Evolutionary conservation across 2,888 invertebrate genomes (phyloP), one percentile per base, ranked within the genome.

Genomic region (Notodonta dromedarius): DNA sequence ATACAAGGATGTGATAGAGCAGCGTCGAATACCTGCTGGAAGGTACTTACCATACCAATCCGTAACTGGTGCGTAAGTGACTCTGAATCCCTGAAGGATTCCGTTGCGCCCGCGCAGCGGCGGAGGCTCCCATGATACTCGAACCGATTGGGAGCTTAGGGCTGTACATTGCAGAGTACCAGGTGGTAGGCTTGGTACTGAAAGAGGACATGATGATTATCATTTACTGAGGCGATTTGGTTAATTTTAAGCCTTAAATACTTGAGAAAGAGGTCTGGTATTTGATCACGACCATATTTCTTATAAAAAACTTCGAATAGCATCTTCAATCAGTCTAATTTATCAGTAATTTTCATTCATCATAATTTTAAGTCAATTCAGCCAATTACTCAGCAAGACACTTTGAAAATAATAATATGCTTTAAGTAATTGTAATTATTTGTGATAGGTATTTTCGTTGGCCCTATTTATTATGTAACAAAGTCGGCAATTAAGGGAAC

Each of bases 121-220:
- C 32, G 97, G 98, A 16, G 97, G 96, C 75, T 97, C 97, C 98
- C 98, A 98, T 63, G 96, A 96, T 73, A 98, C 96, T 81, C 97
- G 96, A 69, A 98, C 95, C 69, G 97, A 97, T 87, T 97, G 97
- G 35, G 97, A 97, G 78, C 96, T 96, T 62, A 97, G 89, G 32
- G 97, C 96, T 61, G 96, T 96, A 87, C 97, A 97, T 71, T 96
- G 96, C 32, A 97, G 95, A 76, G 96, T 96, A 78, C 97, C 97
- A 5, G 98, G 97, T 24, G 97, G 96, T 58, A 96, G 95, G 80
- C 97, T 97, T 60, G 98, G 98, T 14, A 98, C 97, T 97, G 88
- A 3, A 85, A 83, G 8, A 50, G 5, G 50, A 9, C 50, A 16
- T 16, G 50, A 50, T 14, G n/a, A n/a, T n/a, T n/a, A 14, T 14